Percentiles rank a stretch among this genome's conserved stretches.
These are phyloP conservation scores for Leptoclinus maculatus DNA, from an alignment of 2,797 vertebrate genomes.

Conservation along the genomic window DNA sequence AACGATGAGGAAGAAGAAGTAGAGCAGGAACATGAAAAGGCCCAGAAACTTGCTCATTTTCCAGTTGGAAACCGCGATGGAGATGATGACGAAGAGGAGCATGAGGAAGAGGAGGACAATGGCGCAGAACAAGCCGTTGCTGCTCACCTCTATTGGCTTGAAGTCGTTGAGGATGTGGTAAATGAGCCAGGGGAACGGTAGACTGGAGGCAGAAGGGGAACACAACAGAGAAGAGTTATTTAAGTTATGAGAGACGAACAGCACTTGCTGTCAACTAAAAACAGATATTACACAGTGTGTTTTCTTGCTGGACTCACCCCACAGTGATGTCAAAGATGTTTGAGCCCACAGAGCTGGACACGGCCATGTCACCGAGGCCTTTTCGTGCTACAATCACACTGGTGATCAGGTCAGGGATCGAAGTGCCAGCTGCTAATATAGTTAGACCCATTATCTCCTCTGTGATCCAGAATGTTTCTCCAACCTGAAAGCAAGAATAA, in stretches of 20 bases:
- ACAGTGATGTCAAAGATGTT: constrained; percentile 99
- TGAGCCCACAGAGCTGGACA: constrained; percentile 98
- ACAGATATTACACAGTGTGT: background rate
- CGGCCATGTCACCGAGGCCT: constrained; percentile 98
- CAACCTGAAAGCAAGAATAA: constrained; percentile 84
- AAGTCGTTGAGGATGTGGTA: constrained; percentile 86
- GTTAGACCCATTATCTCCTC: constrained; percentile 99
- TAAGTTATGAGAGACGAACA: background rate
- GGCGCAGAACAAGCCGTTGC: constrained; percentile 98
- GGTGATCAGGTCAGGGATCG: constrained; percentile 98
- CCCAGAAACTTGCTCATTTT: constrained; percentile 97
- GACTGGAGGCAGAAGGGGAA: constrained; percentile 78
- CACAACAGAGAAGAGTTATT: background rate
- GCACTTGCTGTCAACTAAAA: background rate
- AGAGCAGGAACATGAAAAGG: constrained; percentile 94
- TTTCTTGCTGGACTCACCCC: constrained; percentile 85
- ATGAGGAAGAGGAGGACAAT: constrained; percentile 99
- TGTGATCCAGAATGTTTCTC: constrained; percentile 96
- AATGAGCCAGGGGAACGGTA: constrained; percentile 96
- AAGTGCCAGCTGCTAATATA: constrained; percentile 96
- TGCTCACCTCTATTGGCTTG: constrained; percentile 90
- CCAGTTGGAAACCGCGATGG: constrained; percentile 96
- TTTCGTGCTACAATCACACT: constrained; percentile 98
- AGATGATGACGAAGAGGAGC: constrained; percentile 97
- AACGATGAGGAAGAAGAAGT: constrained; percentile 94